phyloP scores from a whole-genome alignment of 1,140 invertebrate genomes.

The Delia radicum region DNA sequence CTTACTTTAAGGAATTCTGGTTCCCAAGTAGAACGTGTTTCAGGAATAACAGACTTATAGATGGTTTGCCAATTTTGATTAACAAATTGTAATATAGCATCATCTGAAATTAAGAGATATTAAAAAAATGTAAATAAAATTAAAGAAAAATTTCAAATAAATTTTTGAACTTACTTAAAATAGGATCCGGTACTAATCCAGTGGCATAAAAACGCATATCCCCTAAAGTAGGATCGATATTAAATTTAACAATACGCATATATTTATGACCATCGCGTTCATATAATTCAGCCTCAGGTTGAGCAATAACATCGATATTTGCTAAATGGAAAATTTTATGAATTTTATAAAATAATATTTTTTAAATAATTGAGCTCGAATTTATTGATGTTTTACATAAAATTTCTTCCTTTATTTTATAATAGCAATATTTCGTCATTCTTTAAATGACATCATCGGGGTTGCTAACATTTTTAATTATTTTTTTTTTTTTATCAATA shows the following conservation, averaged over 20 bases:
- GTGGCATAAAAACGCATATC: slow-evolving; percentile 46
- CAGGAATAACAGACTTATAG: slow-evolving; percentile 42
- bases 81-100: slow-evolving; percentile 45
- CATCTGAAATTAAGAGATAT: slow-evolving; percentile 33
- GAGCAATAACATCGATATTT: slow-evolving; percentile 38
- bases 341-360: not conserved
- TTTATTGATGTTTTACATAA: too few relatives aligned
- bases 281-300: slow-evolving; percentile 41
- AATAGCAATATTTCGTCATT: too few relatives aligned
- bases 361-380: too few relatives aligned
- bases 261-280: slow-evolving; percentile 47
- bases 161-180: slow-evolving; percentile 48
- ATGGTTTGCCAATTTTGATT: slow-evolving; percentile 49
- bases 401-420: too few relatives aligned
- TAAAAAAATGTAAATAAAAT: not conserved
- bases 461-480: too few relatives aligned
- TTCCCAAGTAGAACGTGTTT: slow-evolving; percentile 43
- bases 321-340: slow-evolving; percentile 31
- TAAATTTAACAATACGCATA: slow-evolving; percentile 42
- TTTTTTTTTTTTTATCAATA: too few relatives aligned
- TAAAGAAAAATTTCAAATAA: not conserved
- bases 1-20: slow-evolving; percentile 40
- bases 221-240: slow-evolving; percentile 44
- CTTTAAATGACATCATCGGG: too few relatives aligned
- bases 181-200: slow-evolving; percentile 46